Evolutionary conservation across 2,888 invertebrate genomes (phyloP), one percentile per base, ranked within the genome.

Genomic region (Dermolepida albohirtum): DNA sequence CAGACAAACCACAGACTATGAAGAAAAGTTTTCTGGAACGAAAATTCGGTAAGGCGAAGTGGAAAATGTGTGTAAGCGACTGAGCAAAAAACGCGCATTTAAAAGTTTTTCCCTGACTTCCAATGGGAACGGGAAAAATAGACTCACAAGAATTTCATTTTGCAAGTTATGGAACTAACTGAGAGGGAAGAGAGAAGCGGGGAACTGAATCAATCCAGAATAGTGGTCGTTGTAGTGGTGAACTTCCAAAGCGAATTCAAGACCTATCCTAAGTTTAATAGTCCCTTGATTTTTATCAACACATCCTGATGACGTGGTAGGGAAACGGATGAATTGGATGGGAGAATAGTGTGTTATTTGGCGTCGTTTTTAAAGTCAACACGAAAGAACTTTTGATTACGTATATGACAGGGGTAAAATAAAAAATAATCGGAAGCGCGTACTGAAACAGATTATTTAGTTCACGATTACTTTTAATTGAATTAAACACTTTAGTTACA

Each of bases 231-330:
- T 6, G 49, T 12, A 22, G 16, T 22, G 59, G 40, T n/a, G 55
- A 59, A 29, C 34, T 44, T 59, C 29, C 44, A 7, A 12, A 27
- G 34, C 44, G 59, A 66, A 66, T 66, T 66, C 66, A 66, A 39
- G 66, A 66, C 66, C 66, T 66, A 66, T 66, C 66, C 66, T 57
- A 66, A 66, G 57, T 66, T 66, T 66, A 66, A 66, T 66, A 66
- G 66, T 57, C 54, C 57, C 66, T 66, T 57, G 66, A 66, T 66
- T 66, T 66, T 57, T 66, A 66, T 66, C 66, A 66, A 57, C 49
- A 57, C 59, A 29, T 59, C 59, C 29, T 27, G 59, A 44, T 29
- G 59, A 47, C 29, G 44, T 8, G 43, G 14, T 10, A 29, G n/a
- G 6, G 44, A 5, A 29, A 22, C 12, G 40, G 14, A 47, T 34